Base-by-base conservation (phyloP, 1,140 invertebrate genomes). In the Mercenaria mercenaria region DNA sequence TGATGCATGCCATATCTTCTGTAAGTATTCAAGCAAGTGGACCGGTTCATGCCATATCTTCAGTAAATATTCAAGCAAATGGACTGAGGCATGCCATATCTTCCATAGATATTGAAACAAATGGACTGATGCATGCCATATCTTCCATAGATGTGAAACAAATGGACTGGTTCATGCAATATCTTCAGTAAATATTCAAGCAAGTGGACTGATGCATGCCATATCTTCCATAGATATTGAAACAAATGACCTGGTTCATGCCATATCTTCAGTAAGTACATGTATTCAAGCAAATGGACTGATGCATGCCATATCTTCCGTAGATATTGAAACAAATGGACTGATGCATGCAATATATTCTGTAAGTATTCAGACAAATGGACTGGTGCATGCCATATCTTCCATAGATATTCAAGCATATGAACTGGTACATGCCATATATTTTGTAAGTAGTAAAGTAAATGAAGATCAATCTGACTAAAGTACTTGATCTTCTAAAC, bases 341-440 rank as follows among this genome's bases (percentile, higher is more conserved):
- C 61, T 67, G 61, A 26, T 67, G 8, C 61, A 67, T 34, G 61
- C 29, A 6, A 67, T 67, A 67, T 67, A 13, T 29, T 67, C 61
- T 34, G 61, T 67, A 67, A 67, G 61, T 67, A 67, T 13, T 67
- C 15, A 47, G 43, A 8, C 6, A 47, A 67, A 67, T 34, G 61
- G 61, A 67, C 61, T 67, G 61, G 61, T 67, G 8, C 61, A 67
- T 34, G 32, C 32, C 32, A 67, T 67, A 67, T 67, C 61, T 29
- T 67, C 61, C 32, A 23, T 61, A 61, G 23, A 6, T 59, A 59
- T n/a, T 59, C 4, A 26, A n/a, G 4, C 13, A 32, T 32, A 67
- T 96, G 98, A 98, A 61, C 95, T 99, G 47, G 98, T 98, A 90
- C 98, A 98, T 93, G 99, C 99, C 4, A 99, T 99, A 93, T 98